phyloP scores from a whole-genome alignment of 1,140 invertebrate species.

The Euwallacea similis region DNA sequence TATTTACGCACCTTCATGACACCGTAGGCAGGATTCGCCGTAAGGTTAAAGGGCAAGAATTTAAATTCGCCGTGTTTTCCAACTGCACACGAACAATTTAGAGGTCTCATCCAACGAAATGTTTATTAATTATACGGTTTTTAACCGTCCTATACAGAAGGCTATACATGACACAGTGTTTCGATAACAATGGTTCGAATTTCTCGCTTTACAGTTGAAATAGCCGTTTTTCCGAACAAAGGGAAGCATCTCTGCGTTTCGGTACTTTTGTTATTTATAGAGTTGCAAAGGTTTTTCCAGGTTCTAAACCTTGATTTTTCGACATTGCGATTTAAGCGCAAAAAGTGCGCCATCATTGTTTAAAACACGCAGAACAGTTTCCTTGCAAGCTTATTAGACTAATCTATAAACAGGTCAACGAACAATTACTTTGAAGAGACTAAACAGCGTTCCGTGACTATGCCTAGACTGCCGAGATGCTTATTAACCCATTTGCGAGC shows the following conservation, averaged over 20 bases:
- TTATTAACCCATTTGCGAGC: constrained; percentile 36
- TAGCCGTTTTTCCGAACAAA: background rate
- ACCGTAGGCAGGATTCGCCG: background rate
- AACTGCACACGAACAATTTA: background rate
- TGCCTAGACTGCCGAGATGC: constrained; percentile 8
- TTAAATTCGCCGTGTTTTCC: background rate
- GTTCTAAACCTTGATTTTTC: background rate
- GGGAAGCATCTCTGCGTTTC: background rate
- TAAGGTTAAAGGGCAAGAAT: constrained; percentile 10
- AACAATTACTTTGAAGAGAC: constrained; percentile 33
- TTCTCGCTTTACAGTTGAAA: constrained; percentile 1
- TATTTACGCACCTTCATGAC: constrained; percentile 7
- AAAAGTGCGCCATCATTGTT: background rate
- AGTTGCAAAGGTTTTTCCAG: background rate
- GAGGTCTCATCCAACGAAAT: background rate
- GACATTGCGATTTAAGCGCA: background rate
- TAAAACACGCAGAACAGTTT: constrained; percentile 22
- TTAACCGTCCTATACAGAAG: background rate
- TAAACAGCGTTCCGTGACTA: constrained; percentile 38
- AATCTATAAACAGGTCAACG: constrained; percentile 29
- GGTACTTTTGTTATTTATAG: background rate
- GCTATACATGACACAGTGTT: background rate
- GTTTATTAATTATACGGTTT: background rate
- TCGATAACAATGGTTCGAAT: background rate
- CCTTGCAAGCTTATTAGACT: constrained; percentile 25